Conservation (phyloP, 2,888 invertebrate species). For the Nomada lathburiana region DNA sequence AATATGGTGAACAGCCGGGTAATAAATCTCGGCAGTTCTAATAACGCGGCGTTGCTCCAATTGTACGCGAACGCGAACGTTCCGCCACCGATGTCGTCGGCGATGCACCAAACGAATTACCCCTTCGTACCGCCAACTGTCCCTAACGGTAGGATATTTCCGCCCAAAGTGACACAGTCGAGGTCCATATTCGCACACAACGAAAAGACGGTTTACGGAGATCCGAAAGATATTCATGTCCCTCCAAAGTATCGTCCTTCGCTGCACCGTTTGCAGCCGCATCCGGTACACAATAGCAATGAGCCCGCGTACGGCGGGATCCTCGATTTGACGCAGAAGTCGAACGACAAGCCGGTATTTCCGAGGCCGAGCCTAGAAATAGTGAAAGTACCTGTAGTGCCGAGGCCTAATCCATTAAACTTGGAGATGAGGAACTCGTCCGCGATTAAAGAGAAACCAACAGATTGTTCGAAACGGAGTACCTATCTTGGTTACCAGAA, state of each 20-base stretch:
- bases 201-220: slow-evolving; percentile 89
- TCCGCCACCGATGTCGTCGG: slow-evolving; percentile 55
- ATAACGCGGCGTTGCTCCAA: slow-evolving; percentile 78
- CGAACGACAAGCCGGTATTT: slow-evolving; percentile 80
- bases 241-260: slow-evolving; percentile 85
- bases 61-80: slow-evolving; percentile 79
- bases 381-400: slow-evolving; percentile 86
- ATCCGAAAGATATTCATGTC: slow-evolving; percentile 89
- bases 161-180: slow-evolving; percentile 88
- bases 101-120: slow-evolving; percentile 62
- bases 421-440: slow-evolving; percentile 83
- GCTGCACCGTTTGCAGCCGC: slow-evolving; percentile 55
- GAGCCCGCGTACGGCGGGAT: slow-evolving; percentile 85
- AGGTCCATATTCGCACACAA: slow-evolving; percentile 88
- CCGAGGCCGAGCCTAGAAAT: slow-evolving; percentile 86
- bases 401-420: slow-evolving; percentile 84
- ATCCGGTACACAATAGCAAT: slow-evolving; percentile 73
- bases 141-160: slow-evolving; percentile 80
- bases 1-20: slow-evolving; percentile 75
- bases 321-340: slow-evolving; percentile 88
- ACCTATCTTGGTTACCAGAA: slow-evolving; percentile 75
- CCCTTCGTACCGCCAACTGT: slow-evolving; percentile 76
- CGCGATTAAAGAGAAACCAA: slow-evolving; percentile 61
- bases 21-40: slow-evolving; percentile 80
- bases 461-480: slow-evolving; percentile 73